Evolutionary conservation across 2,888 invertebrate genomes (phyloP), one percentile per base, ranked within the genome.

Genomic region (Cantharis nigra): DNA sequence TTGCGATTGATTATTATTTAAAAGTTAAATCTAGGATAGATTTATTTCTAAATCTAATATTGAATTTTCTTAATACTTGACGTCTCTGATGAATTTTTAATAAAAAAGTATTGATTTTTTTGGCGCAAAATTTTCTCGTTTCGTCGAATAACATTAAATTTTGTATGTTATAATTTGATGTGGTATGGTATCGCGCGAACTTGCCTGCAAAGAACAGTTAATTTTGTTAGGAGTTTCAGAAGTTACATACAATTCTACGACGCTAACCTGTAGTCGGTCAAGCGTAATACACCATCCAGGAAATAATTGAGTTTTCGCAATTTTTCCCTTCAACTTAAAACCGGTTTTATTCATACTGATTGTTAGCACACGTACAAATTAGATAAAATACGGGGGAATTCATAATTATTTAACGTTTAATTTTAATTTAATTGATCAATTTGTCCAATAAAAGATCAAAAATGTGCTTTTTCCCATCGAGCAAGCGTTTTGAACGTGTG

Each of bases 211-310:
- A 80, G 80, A 69, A 75, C 80, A 78, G 80, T 80, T 80, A 80
- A 78, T 78, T 80, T 77, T 74, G 78, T 77, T 78, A 75, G 78
- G 76, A 78, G 77, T 80, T 80, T 80, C 78, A 79, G 79, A 72
- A 78, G 80, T 76, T 78, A 80, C 74, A 71, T 78, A 80, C 72
- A 75, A 75, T 79, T 78, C 78, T 71, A 33, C 69, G 64, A 33
- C 69, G 64, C 64, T 72, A 79, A 79, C 76, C 75, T 71, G 74
- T 74, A 75, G 79, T 75, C 78, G 73, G 63, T 79, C 76, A 73
- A 78, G 70, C 79, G 76, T 76, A 76, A 71, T 75, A 71, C 72
- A 73, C 75, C 64, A 72, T 76, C 65, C 33, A 69, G 30, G 49
- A 73, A 69, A 72, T 76, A 72, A 72, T 72, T 76, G 63, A 23